Conservation (phyloP, 2,797 vertebrate genomes). For the Argyrosomus regius region DNA sequence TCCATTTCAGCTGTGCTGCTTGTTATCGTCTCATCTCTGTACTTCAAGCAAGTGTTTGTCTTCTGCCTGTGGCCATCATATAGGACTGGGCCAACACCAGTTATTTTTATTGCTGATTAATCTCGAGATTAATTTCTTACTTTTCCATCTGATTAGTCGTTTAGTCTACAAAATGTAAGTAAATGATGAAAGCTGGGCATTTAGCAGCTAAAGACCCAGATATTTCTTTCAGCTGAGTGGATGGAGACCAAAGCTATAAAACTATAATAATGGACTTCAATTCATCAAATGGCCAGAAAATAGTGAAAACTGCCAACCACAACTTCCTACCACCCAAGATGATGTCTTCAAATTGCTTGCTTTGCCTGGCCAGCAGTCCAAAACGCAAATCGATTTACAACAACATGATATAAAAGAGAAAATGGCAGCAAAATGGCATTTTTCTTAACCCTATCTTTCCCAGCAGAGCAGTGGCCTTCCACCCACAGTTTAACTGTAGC, state of each 20-base stretch:
- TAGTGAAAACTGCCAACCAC: background rate
- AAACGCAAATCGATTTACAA: background rate
- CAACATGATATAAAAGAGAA: background rate
- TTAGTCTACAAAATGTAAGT: background rate
- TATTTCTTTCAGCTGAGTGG: too few species aligned
- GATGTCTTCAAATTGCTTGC: background rate
- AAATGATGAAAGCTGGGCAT: background rate
- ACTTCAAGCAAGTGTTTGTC: background rate
- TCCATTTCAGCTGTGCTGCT: slow-evolving; percentile 4
- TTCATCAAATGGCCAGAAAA: background rate
- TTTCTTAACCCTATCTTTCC: background rate
- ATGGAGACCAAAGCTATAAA: too few species aligned
- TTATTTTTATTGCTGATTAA: background rate
- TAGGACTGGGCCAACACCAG: background rate
- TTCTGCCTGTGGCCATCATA: background rate
- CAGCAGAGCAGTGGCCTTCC: background rate
- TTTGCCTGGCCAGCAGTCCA: slow-evolving; percentile 1
- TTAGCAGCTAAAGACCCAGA: too few species aligned
- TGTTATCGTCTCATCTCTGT: slow-evolving; percentile 13
- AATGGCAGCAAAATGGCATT: background rate
- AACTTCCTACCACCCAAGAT: background rate
- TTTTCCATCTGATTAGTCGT: background rate
- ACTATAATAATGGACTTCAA: too few species aligned
- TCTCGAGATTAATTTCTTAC: background rate
- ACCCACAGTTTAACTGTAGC: background rate